phyloP scores from a whole-genome alignment of 2,888 invertebrate species.

The Calameuta pallipes region DNA sequence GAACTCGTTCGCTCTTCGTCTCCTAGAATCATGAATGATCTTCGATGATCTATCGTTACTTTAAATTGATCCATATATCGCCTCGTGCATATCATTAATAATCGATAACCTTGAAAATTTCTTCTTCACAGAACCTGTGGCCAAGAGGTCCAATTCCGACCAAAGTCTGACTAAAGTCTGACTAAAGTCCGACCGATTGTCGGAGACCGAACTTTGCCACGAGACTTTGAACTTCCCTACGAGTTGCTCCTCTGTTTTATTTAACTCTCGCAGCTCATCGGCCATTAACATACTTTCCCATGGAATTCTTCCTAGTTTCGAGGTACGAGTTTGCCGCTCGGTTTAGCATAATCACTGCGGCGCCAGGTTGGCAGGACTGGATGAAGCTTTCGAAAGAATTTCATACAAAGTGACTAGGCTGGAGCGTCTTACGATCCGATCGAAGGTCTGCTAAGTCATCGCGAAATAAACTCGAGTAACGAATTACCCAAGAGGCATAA shows the following conservation, averaged over 20 bases:
- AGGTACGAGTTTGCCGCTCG: slow-evolving; percentile 32
- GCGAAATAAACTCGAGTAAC: background rate
- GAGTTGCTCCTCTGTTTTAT: slow-evolving; percentile 52
- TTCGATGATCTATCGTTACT: background rate
- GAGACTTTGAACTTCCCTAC: slow-evolving; percentile 60
- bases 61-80: background rate
- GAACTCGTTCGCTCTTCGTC: background rate
- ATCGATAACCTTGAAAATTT: background rate
- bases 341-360: slow-evolving; percentile 52
- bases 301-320: slow-evolving; percentile 49
- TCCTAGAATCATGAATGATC: background rate
- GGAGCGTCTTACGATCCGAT: background rate
- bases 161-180: too few relatives aligned
- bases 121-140: background rate
- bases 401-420: background rate
- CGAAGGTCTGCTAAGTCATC: background rate
- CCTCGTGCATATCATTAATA: background rate
- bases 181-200: background rate
- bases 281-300: slow-evolving; percentile 62
- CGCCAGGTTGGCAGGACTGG: background rate
- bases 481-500: background rate
- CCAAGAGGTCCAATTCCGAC: background rate
- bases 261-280: slow-evolving; percentile 44
- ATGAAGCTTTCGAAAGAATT: background rate
- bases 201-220: slow-evolving; percentile 50